Conservation (phyloP, 2,797 vertebrate species). For the Anas georgica region DNA sequence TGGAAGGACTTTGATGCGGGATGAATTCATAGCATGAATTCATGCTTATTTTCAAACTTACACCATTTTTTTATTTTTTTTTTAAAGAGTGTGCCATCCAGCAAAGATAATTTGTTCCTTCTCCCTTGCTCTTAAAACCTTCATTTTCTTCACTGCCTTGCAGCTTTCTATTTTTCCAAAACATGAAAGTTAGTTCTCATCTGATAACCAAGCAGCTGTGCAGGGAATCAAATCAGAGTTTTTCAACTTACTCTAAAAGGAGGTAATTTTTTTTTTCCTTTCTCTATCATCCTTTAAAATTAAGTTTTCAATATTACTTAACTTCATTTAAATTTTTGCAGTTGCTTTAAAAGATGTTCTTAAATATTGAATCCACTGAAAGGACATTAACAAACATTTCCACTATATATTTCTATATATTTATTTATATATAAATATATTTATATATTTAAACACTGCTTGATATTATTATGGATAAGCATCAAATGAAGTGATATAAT, state of each 20-base stretch:
- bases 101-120: background rate
- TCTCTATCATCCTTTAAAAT: background rate
- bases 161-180: background rate
- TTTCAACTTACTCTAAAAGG: background rate
- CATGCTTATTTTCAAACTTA: background rate
- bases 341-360: background rate
- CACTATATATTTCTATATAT: background rate
- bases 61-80: background rate
- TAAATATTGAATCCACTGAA: background rate
- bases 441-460: background rate
- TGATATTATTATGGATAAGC: background rate
- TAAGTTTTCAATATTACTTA: background rate
- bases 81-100: background rate
- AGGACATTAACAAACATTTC: background rate
- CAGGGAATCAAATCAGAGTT: background rate
- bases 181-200: background rate
- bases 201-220: background rate
- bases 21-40: background rate
- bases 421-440: too few relatives aligned
- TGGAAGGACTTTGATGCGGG: background rate
- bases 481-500: background rate
- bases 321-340: background rate
- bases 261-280: background rate
- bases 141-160: background rate
- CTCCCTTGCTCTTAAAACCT: background rate